phyloP scores from a whole-genome alignment of 2,888 invertebrate genomes.

The Azorinus chamasolen region DNA sequence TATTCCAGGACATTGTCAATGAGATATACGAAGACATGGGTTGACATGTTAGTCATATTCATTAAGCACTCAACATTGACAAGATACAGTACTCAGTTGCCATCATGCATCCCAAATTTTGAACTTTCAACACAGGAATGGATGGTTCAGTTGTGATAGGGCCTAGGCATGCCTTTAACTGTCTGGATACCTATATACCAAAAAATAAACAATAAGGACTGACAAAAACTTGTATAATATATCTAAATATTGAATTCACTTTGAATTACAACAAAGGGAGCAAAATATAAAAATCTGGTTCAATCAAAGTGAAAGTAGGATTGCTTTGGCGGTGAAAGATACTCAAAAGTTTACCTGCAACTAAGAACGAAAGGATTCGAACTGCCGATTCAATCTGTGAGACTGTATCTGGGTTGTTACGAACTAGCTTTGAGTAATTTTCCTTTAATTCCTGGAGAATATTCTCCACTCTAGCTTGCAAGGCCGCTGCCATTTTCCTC shows the following conservation, averaged over 20 bases:
- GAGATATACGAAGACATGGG: too few relatives aligned
- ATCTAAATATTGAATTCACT: too few relatives aligned
- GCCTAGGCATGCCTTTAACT: too few relatives aligned
- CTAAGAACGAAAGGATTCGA: conserved; percentile 77
- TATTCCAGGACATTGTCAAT: too few relatives aligned
- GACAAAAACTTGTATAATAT: too few relatives aligned
- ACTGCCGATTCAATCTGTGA: conserved; percentile 79
- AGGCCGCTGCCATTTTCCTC: conserved; percentile 48
- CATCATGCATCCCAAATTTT: background rate
- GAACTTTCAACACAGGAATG: background rate
- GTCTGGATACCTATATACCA: too few relatives aligned
- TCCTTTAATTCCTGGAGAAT: conserved; percentile 52
- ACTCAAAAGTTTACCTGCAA: conserved; percentile 72
- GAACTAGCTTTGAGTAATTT: conserved; percentile 74
- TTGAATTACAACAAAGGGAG: too few relatives aligned
- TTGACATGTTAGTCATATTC: too few relatives aligned
- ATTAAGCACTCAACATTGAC: too few relatives aligned
- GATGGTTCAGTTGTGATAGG: too few relatives aligned
- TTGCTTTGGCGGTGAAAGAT: conserved; percentile 2
- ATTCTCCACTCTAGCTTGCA: conserved; percentile 29
- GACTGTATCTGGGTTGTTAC: conserved; percentile 77
- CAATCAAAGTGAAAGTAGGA: conserved; percentile 27
- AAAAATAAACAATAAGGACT: too few relatives aligned
- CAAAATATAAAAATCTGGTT: background rate
- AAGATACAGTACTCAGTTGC: too few relatives aligned